A percentile compares a stretch with the other conserved stretches of the same genome.
Conservation (phyloP, 2,888 invertebrate genomes). For the Neocrepidodera transversa region DNA sequence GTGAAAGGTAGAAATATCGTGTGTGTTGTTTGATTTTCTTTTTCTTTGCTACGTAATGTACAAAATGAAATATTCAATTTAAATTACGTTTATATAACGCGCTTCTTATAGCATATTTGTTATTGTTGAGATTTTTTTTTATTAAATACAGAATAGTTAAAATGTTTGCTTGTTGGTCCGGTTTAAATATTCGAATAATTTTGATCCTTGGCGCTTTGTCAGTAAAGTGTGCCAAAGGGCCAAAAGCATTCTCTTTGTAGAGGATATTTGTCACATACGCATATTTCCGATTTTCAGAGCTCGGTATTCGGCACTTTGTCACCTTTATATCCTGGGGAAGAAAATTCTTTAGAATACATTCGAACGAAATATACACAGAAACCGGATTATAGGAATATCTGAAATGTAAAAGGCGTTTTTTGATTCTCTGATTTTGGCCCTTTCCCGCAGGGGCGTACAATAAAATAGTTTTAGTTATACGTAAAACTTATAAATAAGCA, state of each 20-base stretch:
- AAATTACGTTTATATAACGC: no score
- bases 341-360: slow-evolving; percentile 14
- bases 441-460: no score
- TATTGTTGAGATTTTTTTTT: no score
- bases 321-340: slow-evolving; percentile 24
- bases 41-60: no score
- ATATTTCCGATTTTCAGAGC: slow-evolving; percentile 44
- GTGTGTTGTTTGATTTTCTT: slow-evolving; percentile 9
- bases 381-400: slow-evolving; percentile 12
- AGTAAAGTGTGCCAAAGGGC: slow-evolving; percentile 27
- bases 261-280: slow-evolving; percentile 45
- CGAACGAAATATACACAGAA: slow-evolving; percentile 18
- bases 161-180: not conserved
- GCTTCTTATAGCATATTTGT: no score
- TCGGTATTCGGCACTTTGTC: slow-evolving; percentile 41
- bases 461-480: no score
- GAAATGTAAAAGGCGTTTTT: slow-evolving; percentile 1
- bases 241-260: slow-evolving; percentile 42
- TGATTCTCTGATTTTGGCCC: no score
- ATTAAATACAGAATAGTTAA: no score
- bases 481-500: no score
- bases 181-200: slow-evolving; percentile 25
- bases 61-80: no score
- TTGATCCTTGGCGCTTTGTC: slow-evolving; percentile 26
- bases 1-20: slow-evolving; percentile 7